Conservation (phyloP, 1,140 invertebrate species). For the Nebria ingens region DNA sequence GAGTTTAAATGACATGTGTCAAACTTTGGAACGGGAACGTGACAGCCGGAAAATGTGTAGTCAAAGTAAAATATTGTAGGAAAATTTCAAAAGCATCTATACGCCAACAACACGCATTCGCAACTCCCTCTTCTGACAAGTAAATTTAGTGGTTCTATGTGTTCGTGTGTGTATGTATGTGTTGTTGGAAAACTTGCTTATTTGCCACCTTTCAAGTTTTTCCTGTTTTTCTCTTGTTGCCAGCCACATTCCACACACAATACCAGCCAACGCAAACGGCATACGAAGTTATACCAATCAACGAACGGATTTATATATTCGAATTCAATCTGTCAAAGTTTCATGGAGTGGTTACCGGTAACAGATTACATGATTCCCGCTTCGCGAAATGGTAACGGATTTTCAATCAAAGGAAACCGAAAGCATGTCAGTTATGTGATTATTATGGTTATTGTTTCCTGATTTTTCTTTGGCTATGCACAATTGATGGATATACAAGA, state of each 20-base stretch:
- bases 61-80: slow-evolving; percentile 19
- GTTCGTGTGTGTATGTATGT: background rate
- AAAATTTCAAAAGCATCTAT: slow-evolving; percentile 22
- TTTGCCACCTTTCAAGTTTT: slow-evolving; percentile 22
- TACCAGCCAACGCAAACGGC: no score
- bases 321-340: slow-evolving; percentile 1
- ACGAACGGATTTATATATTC: background rate
- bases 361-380: no score
- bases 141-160: slow-evolving; percentile 13
- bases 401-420: background rate
- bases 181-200: slow-evolving; percentile 22
- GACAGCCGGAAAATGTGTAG: slow-evolving; percentile 20
- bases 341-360: no score
- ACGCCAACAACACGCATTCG: slow-evolving; percentile 6
- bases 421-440: background rate
- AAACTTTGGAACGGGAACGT: slow-evolving; percentile 10
- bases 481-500: no score
- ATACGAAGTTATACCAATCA: background rate
- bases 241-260: no score
- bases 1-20: slow-evolving; percentile 19
- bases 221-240: background rate
- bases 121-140: background rate
- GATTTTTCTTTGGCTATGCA: no score
- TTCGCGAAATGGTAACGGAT: background rate
- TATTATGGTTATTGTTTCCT: background rate